Base-by-base conservation (phyloP, 2,113 vertebrate species). In the Xiphophorus hellerii region DNA sequence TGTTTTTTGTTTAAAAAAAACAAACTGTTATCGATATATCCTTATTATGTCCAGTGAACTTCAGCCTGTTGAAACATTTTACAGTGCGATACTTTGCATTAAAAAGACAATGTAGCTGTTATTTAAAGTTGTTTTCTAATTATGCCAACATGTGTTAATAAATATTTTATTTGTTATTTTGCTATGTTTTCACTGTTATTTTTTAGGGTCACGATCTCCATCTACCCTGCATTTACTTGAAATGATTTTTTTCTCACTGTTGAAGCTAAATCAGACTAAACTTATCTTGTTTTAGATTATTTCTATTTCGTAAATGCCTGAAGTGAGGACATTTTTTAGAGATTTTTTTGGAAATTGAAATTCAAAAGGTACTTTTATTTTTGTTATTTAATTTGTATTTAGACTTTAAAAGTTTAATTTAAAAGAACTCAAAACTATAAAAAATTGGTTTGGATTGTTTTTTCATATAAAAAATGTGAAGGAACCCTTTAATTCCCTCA, bases 111-210 rank as follows among this genome's bases (percentile, higher is more conserved):
- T 44, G 8, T 28, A 54, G 22, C 30, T 37, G 11, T 58, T 60
- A 29, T 74, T 51, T 60, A 66, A 66, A 66, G 29, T 2, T 66
- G 27, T 54, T 37, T 58, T 61, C 12, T 54, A 54, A 33, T 3
- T 58, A 20, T 48, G 7, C 12, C 15, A 25, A 10, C 17, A 14
- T 28, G 1, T 35, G 9, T 58, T 54, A 89, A 85, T 81, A 84
- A 83, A 85, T 1, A 0, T 61, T 10, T 66, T 65, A 1, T 42
- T 12, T 28, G 39, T 76, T 5, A 62, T 42, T 39, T 25, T 35
- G 17, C 15, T 35, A 48, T 20, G 17, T n/a, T 58, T 58, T 25
- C 25, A 58, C 51, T 67, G 66, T 60, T 42, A 17, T 74, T 14
- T 15, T 66, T 3, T 72, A 30, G 61, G 17, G 27, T 51, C 2